Conservation (phyloP, 2,888 invertebrate species). For the Ecliptopera silaceata region DNA sequence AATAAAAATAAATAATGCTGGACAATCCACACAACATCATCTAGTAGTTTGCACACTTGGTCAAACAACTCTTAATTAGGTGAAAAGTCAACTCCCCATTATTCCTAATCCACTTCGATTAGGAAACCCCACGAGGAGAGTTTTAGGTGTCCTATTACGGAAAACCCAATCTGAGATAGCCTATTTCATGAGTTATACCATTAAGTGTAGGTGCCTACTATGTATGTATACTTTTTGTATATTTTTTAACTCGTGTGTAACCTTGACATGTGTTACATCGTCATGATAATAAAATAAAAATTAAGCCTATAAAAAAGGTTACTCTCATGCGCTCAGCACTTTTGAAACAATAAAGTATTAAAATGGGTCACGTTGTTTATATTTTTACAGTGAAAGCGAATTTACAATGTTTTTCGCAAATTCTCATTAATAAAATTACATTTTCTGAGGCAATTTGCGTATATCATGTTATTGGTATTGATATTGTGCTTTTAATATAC, state of each 20-base stretch:
- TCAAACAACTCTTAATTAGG: constrained; percentile 26
- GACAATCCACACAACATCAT: too few species aligned
- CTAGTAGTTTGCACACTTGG: constrained; percentile 2
- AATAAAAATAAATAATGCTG: too few species aligned
- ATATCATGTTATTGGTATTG: constrained; percentile 2
- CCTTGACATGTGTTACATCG: background rate
- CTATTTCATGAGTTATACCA: background rate
- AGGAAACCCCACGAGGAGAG: constrained; percentile 47
- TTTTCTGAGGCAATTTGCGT: constrained; percentile 1
- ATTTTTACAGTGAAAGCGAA: constrained; percentile 5
- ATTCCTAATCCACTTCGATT: constrained; percentile 47
- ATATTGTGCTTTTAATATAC: background rate
- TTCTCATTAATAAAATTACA: constrained; percentile 17
- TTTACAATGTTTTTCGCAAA: constrained; percentile 4
- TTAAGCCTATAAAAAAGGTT: background rate
- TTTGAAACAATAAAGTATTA: constrained; percentile 11
- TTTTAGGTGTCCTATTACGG: constrained; percentile 44
- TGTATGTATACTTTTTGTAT: too few species aligned
- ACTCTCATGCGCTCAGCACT: background rate
- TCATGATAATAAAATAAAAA: background rate
- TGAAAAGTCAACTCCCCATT: constrained; percentile 39
- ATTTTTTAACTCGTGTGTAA: too few species aligned
- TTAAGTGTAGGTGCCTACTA: background rate
- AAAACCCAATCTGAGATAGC: constrained; percentile 31
- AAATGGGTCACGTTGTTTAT: constrained; percentile 8